Percentiles rank a stretch among this genome's conserved stretches.
These are phyloP conservation scores for Aptenodytes patagonicus DNA, from an alignment of 2,113 vertebrate species.

Conservation along the genomic window DNA sequence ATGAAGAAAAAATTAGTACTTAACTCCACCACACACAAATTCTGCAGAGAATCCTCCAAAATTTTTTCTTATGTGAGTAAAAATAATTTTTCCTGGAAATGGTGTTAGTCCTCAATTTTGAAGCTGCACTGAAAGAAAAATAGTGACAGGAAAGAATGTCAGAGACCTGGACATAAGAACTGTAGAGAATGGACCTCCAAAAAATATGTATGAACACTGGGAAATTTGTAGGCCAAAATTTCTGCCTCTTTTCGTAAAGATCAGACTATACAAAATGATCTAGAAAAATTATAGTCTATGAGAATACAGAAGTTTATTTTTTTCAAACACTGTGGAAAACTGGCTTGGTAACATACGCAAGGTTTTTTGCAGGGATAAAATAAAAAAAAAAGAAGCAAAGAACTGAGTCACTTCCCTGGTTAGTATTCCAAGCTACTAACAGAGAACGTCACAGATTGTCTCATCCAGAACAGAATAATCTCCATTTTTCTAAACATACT, in stretches of 20 bases:
- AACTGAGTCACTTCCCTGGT: not conserved
- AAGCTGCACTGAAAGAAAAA: not conserved
- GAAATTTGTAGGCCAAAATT: not conserved
- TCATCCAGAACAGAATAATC: not conserved
- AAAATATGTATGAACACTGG: not conserved
- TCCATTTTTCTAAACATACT: not conserved
- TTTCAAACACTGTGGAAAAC: not conserved
- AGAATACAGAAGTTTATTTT: not conserved
- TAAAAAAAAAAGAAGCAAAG: not conserved
- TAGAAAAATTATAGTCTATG: fast-evolving
- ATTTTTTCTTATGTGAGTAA: not conserved
- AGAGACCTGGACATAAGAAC: not conserved
- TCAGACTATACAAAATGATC: not conserved
- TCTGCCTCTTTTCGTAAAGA: not conserved
- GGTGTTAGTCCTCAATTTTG: not conserved
- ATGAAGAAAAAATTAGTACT: not conserved
- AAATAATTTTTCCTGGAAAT: not conserved
- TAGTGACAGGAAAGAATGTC: not conserved
- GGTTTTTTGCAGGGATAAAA: not conserved
- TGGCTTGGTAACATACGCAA: fast-evolving
- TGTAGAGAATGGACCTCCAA: not conserved
- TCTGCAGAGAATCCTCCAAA: fast-evolving
- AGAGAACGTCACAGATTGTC: not conserved
- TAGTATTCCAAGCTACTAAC: not conserved
- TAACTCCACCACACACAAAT: not conserved